phyloP scores from a whole-genome alignment of 2,888 invertebrate genomes.

The Lissocephala sabroskyi region DNA sequence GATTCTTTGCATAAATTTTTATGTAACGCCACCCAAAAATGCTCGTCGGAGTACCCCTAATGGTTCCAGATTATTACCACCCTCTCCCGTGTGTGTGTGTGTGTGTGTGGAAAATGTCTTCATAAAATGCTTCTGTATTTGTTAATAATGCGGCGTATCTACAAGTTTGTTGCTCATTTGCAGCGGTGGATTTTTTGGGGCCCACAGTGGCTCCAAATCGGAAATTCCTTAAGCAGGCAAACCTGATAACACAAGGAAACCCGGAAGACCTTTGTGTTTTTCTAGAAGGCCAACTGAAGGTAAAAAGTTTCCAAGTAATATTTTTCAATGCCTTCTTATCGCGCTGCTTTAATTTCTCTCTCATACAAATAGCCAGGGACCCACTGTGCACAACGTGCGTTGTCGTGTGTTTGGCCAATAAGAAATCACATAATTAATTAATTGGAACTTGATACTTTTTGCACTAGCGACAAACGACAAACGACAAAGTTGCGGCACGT shows the following conservation, averaged over 20 bases:
- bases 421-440: slow-evolving; percentile 40
- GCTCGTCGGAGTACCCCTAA: slow-evolving; percentile 16
- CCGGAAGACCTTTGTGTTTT: no score
- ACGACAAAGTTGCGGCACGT: slow-evolving; percentile 17
- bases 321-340: no score
- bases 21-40: slow-evolving; percentile 5
- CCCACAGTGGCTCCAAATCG: neutral
- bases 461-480: neutral
- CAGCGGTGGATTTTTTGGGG: neutral
- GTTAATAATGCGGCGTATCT: slow-evolving; percentile 31
- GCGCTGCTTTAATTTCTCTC: no score
- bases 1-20: slow-evolving; percentile 9
- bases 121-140: slow-evolving; percentile 25
- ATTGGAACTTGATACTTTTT: slow-evolving; percentile 33
- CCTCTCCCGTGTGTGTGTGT: neutral
- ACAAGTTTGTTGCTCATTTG: neutral
- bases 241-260: no score
- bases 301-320: no score
- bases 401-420: neutral
- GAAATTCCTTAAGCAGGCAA: no score
- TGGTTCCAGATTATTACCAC: slow-evolving; percentile 35
- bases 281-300: no score
- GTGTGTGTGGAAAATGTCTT: slow-evolving; percentile 10
- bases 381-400: neutral
- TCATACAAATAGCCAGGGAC: neutral